These are phyloP conservation scores for Heterocephalus glaber DNA, from an alignment of 2,113 vertebrate species.

Conservation along the genomic window DNA sequence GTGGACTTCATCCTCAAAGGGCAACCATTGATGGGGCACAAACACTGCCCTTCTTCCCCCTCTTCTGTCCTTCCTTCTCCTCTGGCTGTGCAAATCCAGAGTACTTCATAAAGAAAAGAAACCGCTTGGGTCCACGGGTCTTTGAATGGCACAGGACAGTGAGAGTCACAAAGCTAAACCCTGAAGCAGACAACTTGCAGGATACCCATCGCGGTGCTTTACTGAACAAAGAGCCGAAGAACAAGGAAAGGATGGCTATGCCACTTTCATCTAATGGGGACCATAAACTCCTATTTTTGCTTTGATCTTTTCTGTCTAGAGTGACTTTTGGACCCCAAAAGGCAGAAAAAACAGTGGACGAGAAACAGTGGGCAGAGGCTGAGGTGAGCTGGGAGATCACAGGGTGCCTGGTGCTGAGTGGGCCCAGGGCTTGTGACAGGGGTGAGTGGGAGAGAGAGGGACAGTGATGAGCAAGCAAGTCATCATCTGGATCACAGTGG, in stretches of 20 bases:
- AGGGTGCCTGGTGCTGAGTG: neutral
- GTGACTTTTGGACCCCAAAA: neutral
- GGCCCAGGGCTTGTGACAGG: neutral
- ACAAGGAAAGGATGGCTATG: neutral
- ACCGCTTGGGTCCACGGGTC: neutral
- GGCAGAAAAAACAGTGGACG: neutral
- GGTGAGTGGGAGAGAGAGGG: fast-evolving
- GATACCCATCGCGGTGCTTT: neutral
- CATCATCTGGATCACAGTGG: neutral
- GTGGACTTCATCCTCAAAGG: neutral
- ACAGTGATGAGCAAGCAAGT: neutral
- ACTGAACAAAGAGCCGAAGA: neutral
- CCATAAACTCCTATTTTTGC: neutral
- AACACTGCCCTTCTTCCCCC: no score
- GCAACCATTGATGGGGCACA: neutral
- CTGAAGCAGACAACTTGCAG: neutral
- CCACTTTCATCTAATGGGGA: neutral
- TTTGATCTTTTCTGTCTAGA: neutral
- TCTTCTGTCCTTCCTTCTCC: neutral
- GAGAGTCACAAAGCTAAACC: neutral
- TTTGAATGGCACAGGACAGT: neutral
- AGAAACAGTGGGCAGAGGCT: neutral
- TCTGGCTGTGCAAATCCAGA: neutral
- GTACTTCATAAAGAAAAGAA: neutral
- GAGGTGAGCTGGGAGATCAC: neutral